phyloP scores from a whole-genome alignment of 1,140 invertebrate species.

The Cyclina sinensis region DNA sequence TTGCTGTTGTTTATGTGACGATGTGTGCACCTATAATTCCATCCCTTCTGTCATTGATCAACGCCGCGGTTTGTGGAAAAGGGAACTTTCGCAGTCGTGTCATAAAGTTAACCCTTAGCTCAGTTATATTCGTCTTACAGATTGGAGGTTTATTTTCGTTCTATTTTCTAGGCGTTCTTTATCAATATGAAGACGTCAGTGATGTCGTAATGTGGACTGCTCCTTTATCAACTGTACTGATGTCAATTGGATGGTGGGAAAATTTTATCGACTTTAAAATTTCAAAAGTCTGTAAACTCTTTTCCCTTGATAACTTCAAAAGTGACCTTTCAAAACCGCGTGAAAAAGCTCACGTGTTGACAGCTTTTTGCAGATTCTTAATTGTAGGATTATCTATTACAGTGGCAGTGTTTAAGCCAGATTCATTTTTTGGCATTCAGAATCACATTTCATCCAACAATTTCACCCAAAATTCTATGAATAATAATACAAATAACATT shows the following conservation, averaged over 20 bases:
- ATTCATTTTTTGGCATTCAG: background rate
- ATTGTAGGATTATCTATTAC: background rate
- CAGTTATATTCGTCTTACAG: background rate
- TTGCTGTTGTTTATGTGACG: slow-evolving; percentile 65
- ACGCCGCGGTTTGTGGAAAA: background rate
- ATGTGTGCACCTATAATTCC: slow-evolving; percentile 49
- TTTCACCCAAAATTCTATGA: background rate
- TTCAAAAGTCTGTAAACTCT: background rate
- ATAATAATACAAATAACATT: background rate
- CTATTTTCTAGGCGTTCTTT: background rate
- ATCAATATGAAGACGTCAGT: background rate
- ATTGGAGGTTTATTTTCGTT: background rate
- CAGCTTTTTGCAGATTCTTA: background rate
- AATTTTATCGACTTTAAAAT: slow-evolving; percentile 92
- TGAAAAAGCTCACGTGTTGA: background rate
- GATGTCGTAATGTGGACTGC: slow-evolving; percentile 14
- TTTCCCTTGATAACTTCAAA: background rate
- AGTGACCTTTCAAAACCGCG: background rate
- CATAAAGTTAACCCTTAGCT: background rate
- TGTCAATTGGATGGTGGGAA: slow-evolving; percentile 98
- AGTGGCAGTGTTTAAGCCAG: background rate
- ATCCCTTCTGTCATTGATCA: background rate
- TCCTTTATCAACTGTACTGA: slow-evolving; percentile 76
- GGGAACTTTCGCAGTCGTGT: background rate
- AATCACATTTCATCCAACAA: background rate